These are phyloP conservation scores for Eupeodes luniger DNA, from an alignment of 2,888 invertebrate genomes.

Conservation along the genomic window DNA sequence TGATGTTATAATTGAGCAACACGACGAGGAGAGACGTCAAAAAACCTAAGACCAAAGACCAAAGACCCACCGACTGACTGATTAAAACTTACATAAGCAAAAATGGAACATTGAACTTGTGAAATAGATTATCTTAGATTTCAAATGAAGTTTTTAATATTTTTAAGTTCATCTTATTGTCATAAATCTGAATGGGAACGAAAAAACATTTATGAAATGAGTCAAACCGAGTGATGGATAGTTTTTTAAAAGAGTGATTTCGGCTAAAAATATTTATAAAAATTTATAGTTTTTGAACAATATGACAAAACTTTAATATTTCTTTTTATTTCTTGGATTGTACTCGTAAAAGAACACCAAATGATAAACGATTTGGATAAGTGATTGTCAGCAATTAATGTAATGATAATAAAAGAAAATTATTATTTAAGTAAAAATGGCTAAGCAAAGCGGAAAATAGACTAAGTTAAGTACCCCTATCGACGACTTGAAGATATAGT, in stretches of 20 bases:
- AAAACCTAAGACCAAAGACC: too few relatives aligned
- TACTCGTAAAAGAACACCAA: not conserved
- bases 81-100: not conserved
- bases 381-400: not conserved
- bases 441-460: not conserved
- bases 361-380: not conserved
- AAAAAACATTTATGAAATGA: too few relatives aligned
- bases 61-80: conserved; percentile 6
- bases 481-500: not conserved
- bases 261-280: too few relatives aligned
- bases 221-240: too few relatives aligned
- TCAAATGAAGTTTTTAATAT: not conserved
- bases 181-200: not conserved
- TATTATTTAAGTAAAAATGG: not conserved
- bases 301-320: not conserved
- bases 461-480: conserved; percentile 15
- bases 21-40: not conserved
- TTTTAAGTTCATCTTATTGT: not conserved
- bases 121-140: not conserved
- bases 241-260: too few relatives aligned
- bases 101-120: conserved; percentile 33
- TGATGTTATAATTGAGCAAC: conserved; percentile 37
- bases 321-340: not conserved
- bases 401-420: not conserved
- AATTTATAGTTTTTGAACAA: too few relatives aligned